Base-by-base conservation (phyloP, 1,140 invertebrate genomes). In the Ostrea edulis region DNA sequence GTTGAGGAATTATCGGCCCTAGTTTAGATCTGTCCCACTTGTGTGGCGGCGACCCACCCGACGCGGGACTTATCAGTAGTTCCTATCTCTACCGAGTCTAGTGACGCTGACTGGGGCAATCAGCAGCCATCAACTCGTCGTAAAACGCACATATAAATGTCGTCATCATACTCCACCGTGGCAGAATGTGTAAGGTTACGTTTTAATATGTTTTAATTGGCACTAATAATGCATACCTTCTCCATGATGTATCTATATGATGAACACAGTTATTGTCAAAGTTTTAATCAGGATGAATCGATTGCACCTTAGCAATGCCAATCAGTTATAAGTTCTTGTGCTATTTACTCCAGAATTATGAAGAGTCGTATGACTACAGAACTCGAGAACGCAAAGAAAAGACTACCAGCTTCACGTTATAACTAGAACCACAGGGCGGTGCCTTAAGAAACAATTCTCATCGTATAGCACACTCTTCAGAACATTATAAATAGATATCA, bases 111-210 rank as follows among this genome's bases (percentile, higher is more conserved):
- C 68, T 77, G 68, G 29, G 29, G 68, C 68, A 14, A 77, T 77
- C 68, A 25, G 25, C 22, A 77, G 68, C 29, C 68, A 77, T 77
- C 68, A 77, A 77, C 22, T 11, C 22, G 68, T 77, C 68, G 29
- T 77, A 77, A 77, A 77, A 77, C 68, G 3, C 25, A 25, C 68
- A 77, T 77, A 77, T 77, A 77, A 77, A 77, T 35, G 68, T 77
- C 68, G 25, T 77, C 68, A 25, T 35, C 68, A 25, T 77, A 77
- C 12, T 35, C 68, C 25, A 77, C 68, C 11, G 29, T 29, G 68
- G 68, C 68, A 14, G 29, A 77, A 77, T 77, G 68, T 77, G 68
- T 77, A 77, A 77, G 8, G 68, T 77, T 77, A 77, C 68, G 68
- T 77, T 77, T 77, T 29, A 77, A 77, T 77, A 77, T 25, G 22